Evolutionary conservation across 2,888 invertebrate species (phyloP), one percentile per base, ranked within the genome.

Genomic region (Hemithea aestivaria): DNA sequence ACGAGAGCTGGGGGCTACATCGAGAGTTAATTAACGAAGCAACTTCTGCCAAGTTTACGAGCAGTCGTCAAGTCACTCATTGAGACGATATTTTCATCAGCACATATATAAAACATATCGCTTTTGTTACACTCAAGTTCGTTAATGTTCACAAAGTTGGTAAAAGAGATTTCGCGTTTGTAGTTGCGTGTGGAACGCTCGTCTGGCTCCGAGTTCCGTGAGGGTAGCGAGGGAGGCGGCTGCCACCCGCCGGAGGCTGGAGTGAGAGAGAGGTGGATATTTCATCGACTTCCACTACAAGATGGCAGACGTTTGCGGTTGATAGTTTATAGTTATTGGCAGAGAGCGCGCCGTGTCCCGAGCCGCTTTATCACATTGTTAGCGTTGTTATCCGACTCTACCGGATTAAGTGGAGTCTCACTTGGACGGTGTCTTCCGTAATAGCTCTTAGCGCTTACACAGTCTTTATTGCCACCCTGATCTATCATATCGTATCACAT

Each of bases 271-370:
- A 80, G 70, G 75, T 56, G 64, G 73, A 70, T 76, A 73, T 75
- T 79, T 76, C 82, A 83, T 78, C 82, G 78, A 74, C 67, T 82
- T 64, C 68, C 54, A 62, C 67, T 80, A 77, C 83, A 85, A 85
- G 85, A 87, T 83, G 83, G 85, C 80, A 85, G 84, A 81, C 82
- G 73, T 82, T 85, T 81, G 85, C 73, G 85, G 85, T 78, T 82
- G 84, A 84, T 85, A 85, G 85, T 87, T 85, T 85, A 85, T 87
- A 83, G 85, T 85, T 85, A 87, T 85, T 85, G 80, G 80, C 74
- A 82, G 80, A 65, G 74, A 75, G 76, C 71, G 76, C 75, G 78
- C 76, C 75, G 80, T 76, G 80, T 74, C 75, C 75, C 68, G 67
- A 60, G 71, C 70, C 75, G 79, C 73, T 84, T 81, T 83, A 84